Conservation (phyloP, 1,140 invertebrate species). For the Drosophila guanche region DNA sequence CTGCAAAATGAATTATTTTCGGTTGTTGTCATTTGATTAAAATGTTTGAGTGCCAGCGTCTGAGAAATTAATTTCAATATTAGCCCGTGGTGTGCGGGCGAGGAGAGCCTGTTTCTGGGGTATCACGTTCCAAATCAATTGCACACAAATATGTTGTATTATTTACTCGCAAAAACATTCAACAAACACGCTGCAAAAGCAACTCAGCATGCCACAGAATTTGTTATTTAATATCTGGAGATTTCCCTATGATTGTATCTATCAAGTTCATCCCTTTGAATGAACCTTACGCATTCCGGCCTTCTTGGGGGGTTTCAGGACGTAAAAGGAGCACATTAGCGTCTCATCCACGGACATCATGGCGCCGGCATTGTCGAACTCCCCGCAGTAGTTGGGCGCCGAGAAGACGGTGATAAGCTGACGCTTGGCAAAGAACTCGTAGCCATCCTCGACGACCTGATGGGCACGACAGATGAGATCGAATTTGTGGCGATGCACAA, state of each 20-base stretch:
- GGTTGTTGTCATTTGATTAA: slow-evolving; percentile 74
- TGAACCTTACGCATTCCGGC: slow-evolving; percentile 19
- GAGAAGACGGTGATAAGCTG: slow-evolving; percentile 98
- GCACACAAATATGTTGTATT: no score
- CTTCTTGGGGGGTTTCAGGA: slow-evolving; percentile 24
- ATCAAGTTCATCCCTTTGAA: slow-evolving; percentile 12
- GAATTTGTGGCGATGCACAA: slow-evolving; percentile 96
- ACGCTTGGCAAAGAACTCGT: slow-evolving; percentile 98
- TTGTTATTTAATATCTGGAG: no score
- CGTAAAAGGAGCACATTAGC: slow-evolving; percentile 96
- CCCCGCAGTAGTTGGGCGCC: slow-evolving; percentile 93
- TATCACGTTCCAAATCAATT: no score
- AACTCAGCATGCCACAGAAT: no score
- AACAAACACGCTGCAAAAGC: background rate
- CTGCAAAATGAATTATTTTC: slow-evolving; percentile 74
- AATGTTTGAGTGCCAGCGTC: slow-evolving; percentile 54
- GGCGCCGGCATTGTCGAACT: slow-evolving; percentile 98
- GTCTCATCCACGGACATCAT: slow-evolving; percentile 99
- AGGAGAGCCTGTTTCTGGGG: no score
- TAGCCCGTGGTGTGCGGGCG: background rate
- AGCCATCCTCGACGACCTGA: slow-evolving; percentile 98
- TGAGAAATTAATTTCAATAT: slow-evolving; percentile 57
- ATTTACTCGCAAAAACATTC: no score
- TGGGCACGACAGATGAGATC: slow-evolving; percentile 98
- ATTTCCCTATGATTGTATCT: no score